Evolutionary conservation across 92 coral and sea anemone species (phyloP), one percentile per base, ranked within the genome.

Genomic region (Plumapathes pennacea): DNA sequence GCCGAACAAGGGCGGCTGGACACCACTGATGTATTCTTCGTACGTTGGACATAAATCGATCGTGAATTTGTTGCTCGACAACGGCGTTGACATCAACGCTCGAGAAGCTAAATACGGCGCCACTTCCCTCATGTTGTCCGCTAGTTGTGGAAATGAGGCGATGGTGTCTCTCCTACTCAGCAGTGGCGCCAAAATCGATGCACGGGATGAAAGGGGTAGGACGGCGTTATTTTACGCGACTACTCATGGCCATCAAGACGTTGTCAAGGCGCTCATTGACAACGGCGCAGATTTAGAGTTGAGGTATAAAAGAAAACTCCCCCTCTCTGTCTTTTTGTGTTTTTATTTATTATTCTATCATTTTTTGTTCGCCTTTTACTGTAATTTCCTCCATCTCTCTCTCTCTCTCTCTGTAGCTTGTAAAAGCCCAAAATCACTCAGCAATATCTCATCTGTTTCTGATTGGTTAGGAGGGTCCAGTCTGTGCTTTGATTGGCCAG

Each of bases 11-110:
- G 85, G 89, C 3, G 97, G 97, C 22, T 91, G 97, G 97, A 88
- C 97, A 10, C 89, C 97, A 0, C 54, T 91, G 2, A 91, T 91
- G 97, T 91, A 91, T 46, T 89, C 86, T 22, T 81, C 86, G 20
- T 88, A 83, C 68, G 89, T 91, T 12, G 97, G 97, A 5, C 90
- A 91, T 53, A 86, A 75, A 13, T 75, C 60, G 24, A 67, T 91
- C 0, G 88, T 88, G 1, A 82, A 82, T 46, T 69, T 91, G 18
- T 71, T 91, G 22, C 76, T 86, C 8, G 87, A 85, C 23, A 54
- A 32, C 37, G 68, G 69, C 9, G 90, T 82, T 24, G 77, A 86
- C 37, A 88, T 80, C 55, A 63, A 85, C 22, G 73, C 67, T 3
- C 48, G 50, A 26, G 63, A 88, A 20, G 22, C 55, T 12, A 80